Evolutionary conservation across 1,140 invertebrate species (phyloP).

Genomic region (Euschistus heros): DNA sequence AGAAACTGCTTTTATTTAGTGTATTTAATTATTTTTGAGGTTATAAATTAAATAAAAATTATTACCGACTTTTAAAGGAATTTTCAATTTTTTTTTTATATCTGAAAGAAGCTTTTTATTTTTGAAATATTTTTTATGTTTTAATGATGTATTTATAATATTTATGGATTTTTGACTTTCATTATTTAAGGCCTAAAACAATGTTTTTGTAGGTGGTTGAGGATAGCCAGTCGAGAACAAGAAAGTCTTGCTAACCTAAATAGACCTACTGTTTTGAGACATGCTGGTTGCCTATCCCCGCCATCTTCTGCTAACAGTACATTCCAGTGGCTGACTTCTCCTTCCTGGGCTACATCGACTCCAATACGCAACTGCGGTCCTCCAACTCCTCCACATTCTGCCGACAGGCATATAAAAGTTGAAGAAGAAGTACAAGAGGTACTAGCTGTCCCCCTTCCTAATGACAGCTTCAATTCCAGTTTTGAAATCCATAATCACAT

Average conservation of each 20-base stretch:
- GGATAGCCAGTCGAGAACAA: conserved; percentile 21
- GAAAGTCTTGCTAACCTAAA: conserved; percentile 15
- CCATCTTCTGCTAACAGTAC: background rate
- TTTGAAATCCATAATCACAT: background rate
- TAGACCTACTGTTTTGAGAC: conserved; percentile 22
- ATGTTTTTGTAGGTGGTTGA: conserved; percentile 19
- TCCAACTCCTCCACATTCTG: background rate
- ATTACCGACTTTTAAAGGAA: too few species aligned
- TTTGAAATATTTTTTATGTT: background rate
- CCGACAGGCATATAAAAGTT: background rate
- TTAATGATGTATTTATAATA: background rate
- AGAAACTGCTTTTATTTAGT: too few species aligned
- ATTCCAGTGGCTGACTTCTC: background rate
- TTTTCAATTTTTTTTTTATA: too few species aligned
- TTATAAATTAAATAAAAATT: too few species aligned
- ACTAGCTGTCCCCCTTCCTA: conserved; percentile 2
- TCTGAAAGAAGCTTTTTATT: background rate
- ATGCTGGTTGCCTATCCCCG: conserved; percentile 13
- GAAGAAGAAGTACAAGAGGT: conserved; percentile 8
- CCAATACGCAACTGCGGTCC: background rate
- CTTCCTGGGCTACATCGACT: background rate
- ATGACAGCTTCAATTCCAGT: conserved; percentile 5
- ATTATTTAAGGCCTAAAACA: background rate
- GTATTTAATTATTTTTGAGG: too few species aligned
- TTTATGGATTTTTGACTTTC: background rate